These are phyloP conservation scores for Saturnia japonica DNA, from an alignment of 2,888 invertebrate species.

Conservation along the genomic window DNA sequence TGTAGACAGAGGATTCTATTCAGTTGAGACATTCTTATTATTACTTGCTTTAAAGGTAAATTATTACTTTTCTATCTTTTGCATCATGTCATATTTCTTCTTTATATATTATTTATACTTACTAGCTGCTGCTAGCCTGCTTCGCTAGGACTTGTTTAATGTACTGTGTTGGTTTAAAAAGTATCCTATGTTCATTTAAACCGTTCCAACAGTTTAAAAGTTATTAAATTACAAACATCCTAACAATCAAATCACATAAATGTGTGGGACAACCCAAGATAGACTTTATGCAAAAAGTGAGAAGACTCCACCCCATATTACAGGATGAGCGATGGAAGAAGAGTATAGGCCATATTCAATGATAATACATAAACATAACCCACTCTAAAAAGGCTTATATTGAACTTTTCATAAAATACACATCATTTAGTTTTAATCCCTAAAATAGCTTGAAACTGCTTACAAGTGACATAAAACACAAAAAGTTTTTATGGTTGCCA, in stretches of 20 bases:
- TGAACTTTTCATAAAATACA: background rate
- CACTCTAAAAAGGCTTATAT: background rate
- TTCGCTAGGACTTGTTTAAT: too few species aligned
- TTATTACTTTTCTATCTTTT: background rate
- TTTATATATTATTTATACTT: background rate
- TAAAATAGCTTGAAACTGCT: background rate
- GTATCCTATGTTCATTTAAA: too few species aligned
- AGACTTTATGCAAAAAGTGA: too few species aligned
- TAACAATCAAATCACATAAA: too few species aligned
- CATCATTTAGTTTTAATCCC: background rate
- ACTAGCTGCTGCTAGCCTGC: too few species aligned
- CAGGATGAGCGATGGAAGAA: too few species aligned
- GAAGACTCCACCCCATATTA: too few species aligned
- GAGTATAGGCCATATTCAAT: background rate
- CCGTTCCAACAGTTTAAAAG: too few species aligned
- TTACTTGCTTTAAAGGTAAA: slow-evolving; percentile 96
- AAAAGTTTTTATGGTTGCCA: background rate
- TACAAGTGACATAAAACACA: background rate
- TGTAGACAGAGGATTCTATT: slow-evolving; percentile 99
- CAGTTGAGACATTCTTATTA: slow-evolving; percentile 98
- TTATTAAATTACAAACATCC: too few species aligned
- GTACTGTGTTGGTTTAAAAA: too few species aligned
- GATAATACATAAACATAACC: background rate
- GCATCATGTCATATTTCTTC: background rate
- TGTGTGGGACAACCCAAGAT: too few species aligned